These are phyloP conservation scores for Hirtodrosophila duncani DNA, from an alignment of 2,888 invertebrate genomes.

Conservation along the genomic window DNA sequence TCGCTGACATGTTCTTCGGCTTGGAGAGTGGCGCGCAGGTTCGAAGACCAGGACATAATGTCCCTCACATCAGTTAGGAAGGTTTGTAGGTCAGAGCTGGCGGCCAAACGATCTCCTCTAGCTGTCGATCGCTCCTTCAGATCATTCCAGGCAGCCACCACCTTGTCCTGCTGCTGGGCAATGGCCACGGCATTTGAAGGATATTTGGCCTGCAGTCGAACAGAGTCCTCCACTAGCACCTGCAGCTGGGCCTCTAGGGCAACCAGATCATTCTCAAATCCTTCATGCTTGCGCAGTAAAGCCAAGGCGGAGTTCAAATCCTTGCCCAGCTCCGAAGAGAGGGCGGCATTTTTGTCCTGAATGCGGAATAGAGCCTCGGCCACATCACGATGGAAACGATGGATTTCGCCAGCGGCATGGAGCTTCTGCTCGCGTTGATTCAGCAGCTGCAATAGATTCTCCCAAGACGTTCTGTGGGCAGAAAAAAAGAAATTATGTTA, in stretches of 20 bases:
- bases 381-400: conserved; percentile 97
- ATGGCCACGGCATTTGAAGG: conserved; percentile 96
- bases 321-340: conserved; percentile 88
- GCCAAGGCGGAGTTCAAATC: conserved; percentile 92
- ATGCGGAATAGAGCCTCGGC: conserved; percentile 93
- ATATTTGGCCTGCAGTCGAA: conserved; percentile 90
- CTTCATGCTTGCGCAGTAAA: conserved; percentile 91
- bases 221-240: conserved; percentile 95
- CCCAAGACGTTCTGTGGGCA: conserved; percentile 91
- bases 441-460: conserved; percentile 90
- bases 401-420: conserved; percentile 96
- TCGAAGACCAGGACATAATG: conserved; percentile 91
- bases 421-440: conserved; percentile 91
- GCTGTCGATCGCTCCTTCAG: conserved; percentile 90
- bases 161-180: conserved; percentile 89
- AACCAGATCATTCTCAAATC: conserved; percentile 94
- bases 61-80: conserved; percentile 93
- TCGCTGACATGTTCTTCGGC: conserved; percentile 90
- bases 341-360: conserved; percentile 91
- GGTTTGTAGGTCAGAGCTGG: conserved; percentile 92
- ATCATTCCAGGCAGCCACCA: conserved; percentile 91
- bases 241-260: conserved; percentile 94
- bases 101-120: conserved; percentile 88
- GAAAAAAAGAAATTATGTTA: background rate
- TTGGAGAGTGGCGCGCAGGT: conserved; percentile 86